phyloP scores from a whole-genome alignment of 2,888 invertebrate genomes.

The Lysandra bellargus region DNA sequence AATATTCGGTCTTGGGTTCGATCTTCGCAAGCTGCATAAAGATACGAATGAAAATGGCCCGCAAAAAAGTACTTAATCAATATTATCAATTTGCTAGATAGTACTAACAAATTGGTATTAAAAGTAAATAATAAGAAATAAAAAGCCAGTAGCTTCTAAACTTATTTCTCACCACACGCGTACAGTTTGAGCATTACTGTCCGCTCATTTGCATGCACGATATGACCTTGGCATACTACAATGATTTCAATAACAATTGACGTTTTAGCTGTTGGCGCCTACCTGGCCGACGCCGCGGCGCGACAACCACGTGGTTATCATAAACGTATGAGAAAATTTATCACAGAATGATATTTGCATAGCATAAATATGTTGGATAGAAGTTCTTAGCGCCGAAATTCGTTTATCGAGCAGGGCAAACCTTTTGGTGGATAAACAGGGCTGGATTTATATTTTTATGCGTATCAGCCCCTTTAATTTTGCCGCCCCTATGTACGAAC shows the following conservation, averaged over 20 bases:
- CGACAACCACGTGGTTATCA: slow-evolving; percentile 32
- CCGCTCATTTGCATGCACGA: slow-evolving; percentile 34
- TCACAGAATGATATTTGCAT: background rate
- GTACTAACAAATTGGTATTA: no score
- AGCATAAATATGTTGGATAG: background rate
- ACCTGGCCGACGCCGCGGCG: slow-evolving; percentile 39
- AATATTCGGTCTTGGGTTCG: no score
- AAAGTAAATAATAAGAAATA: no score
- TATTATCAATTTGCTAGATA: no score
- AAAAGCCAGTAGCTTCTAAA: background rate
- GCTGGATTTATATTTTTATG: no score
- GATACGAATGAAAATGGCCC: no score
- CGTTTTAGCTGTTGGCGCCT: slow-evolving; percentile 33
- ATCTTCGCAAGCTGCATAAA: no score
- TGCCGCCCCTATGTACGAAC: no score
- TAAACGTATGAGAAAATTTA: slow-evolving; percentile 13
- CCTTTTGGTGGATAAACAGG: no score
- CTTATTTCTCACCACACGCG: background rate
- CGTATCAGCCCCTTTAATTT: no score
- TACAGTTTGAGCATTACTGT: background rate
- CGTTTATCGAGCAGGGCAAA: no score
- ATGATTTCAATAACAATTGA: slow-evolving; percentile 32
- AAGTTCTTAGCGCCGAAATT: background rate
- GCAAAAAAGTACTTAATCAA: no score
- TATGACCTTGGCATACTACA: slow-evolving; percentile 32